phyloP scores from a whole-genome alignment of 2,888 invertebrate species.

The Spilosoma lubricipeda region DNA sequence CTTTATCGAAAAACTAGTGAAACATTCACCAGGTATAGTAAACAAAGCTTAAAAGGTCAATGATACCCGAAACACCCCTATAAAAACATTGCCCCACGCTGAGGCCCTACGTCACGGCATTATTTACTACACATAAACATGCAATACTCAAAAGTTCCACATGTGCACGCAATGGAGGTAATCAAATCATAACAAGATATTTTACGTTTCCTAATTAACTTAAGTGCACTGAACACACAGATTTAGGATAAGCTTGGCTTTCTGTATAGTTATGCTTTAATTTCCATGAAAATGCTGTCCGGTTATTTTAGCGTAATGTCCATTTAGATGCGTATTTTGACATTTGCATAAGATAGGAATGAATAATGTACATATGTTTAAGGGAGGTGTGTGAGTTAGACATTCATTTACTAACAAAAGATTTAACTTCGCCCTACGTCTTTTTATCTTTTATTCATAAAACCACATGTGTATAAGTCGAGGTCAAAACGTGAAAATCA shows the following conservation, averaged over 20 bases:
- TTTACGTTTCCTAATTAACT: slow-evolving; percentile 40
- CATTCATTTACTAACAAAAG: too few species aligned
- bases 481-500: slow-evolving; percentile 10
- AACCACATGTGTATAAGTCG: slow-evolving; percentile 6
- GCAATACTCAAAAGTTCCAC: slow-evolving; percentile 57
- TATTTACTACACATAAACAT: slow-evolving; percentile 74
- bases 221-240: slow-evolving; percentile 14
- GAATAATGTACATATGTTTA: not conserved
- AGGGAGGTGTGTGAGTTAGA: not conserved
- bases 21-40: slow-evolving; percentile 50
- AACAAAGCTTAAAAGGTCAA: slow-evolving; percentile 59
- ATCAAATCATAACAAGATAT: slow-evolving; percentile 55
- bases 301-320: not conserved
- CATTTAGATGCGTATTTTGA: not conserved
- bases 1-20: slow-evolving; percentile 31
- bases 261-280: not conserved
- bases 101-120: slow-evolving; percentile 61
- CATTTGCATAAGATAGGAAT: not conserved
- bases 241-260: not conserved
- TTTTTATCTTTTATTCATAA: slow-evolving; percentile 24
- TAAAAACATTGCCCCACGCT: slow-evolving; percentile 58
- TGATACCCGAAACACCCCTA: slow-evolving; percentile 64
- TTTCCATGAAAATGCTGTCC: not conserved
- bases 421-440: too few species aligned
- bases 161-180: slow-evolving; percentile 51